Evolutionary conservation across 1,140 invertebrate species (phyloP).

Genomic region (Drosophila kepulauana): DNA sequence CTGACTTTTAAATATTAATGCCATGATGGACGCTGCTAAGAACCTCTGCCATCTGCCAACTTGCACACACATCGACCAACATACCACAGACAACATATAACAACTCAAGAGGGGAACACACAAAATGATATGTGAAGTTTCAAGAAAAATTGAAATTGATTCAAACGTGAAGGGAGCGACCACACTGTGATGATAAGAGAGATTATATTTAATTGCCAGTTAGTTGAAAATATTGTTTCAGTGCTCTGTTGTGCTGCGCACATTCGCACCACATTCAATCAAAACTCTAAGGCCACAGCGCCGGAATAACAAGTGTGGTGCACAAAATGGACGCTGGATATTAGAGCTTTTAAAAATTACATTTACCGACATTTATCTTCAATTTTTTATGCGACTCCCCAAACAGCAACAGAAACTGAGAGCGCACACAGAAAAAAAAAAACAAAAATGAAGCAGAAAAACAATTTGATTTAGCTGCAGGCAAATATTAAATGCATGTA

Average conservation of each 20-base stretch:
- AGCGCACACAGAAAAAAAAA: conserved; percentile 5
- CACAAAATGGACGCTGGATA: conserved; percentile 57
- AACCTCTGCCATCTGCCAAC: conserved; percentile 10
- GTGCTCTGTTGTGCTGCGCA: not conserved
- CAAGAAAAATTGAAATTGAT: conserved; percentile 17
- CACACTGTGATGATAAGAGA: not conserved
- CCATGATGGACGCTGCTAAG: conserved; percentile 41
- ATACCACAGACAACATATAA: too few species aligned
- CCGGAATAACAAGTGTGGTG: conserved; percentile 32
- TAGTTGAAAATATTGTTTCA: conserved; percentile 14
- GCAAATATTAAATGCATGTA: conserved; percentile 70
- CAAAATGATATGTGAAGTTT: conserved; percentile 6
- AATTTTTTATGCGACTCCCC: conserved; percentile 51
- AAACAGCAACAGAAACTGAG: conserved; percentile 11
- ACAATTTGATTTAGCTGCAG: conserved; percentile 76
- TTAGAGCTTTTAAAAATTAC: conserved; percentile 71
- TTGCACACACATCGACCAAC: not conserved
- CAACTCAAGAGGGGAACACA: too few species aligned
- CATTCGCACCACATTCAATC: conserved; percentile 43
- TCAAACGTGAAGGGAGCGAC: not conserved
- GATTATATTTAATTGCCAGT: conserved; percentile 25
- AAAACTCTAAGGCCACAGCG: conserved; percentile 40
- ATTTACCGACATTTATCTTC: conserved; percentile 69
- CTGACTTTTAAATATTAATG: conserved; percentile 80
- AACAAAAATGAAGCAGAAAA: conserved; percentile 62